Evolutionary conservation across 2,113 vertebrate genomes (phyloP).

Genomic region (Ictalurus furcatus): DNA sequence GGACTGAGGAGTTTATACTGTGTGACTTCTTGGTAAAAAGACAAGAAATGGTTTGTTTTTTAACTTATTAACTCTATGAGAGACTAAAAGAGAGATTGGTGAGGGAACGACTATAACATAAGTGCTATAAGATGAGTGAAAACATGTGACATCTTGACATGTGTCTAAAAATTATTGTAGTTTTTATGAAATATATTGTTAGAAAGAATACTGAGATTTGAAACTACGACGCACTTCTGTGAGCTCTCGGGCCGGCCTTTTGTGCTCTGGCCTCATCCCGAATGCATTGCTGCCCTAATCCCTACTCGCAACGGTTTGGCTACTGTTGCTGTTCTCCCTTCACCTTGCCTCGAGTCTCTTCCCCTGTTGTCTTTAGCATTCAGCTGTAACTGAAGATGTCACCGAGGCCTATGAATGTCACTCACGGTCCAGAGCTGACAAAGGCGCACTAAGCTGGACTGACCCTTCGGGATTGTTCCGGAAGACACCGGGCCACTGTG

Average conservation of each 20-base stretch:
- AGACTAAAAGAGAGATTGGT: neutral
- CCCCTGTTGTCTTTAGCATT: slow-evolving; percentile 75
- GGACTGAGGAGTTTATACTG: no score
- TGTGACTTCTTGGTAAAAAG: no score
- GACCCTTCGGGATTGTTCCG: slow-evolving; percentile 86
- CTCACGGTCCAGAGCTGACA: slow-evolving; percentile 76
- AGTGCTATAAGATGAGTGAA: neutral
- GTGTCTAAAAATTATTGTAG: neutral
- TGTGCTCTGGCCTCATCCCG: slow-evolving; percentile 63
- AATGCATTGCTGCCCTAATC: slow-evolving; percentile 72
- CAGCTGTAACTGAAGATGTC: slow-evolving; percentile 91
- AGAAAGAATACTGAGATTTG: neutral
- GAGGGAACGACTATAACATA: neutral
- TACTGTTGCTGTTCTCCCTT: slow-evolving; percentile 58
- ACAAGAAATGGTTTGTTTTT: no score
- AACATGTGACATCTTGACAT: neutral
- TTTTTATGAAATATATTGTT: neutral
- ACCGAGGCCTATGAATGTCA: slow-evolving; percentile 82
- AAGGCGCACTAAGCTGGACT: slow-evolving; percentile 88
- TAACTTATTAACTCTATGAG: neutral
- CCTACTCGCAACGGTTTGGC: slow-evolving; percentile 59
- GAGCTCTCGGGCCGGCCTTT: slow-evolving; percentile 24
- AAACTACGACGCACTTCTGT: neutral
- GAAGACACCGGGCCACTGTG: slow-evolving; percentile 77
- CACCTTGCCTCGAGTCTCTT: slow-evolving; percentile 36